Evolutionary conservation across 2,797 vertebrate species (phyloP).

Genomic region (Tragopan temminckii): DNA sequence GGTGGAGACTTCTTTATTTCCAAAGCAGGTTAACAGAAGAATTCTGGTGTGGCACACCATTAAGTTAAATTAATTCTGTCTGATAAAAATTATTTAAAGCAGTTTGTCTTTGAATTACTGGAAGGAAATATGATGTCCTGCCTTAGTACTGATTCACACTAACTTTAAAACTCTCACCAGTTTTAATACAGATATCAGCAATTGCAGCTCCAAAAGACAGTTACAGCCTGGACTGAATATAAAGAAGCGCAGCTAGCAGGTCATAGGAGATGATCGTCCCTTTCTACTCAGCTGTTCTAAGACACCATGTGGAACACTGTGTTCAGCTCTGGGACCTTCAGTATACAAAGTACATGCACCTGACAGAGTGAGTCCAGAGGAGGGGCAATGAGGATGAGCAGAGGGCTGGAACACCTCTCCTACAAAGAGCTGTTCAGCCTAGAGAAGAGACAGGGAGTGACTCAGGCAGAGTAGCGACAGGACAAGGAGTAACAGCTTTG

Average conservation of each 20-base stretch:
- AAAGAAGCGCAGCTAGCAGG: not conserved
- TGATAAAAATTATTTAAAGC: not conserved
- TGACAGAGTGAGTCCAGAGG: not conserved
- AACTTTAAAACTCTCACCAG: not conserved
- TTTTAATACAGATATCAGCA: not conserved
- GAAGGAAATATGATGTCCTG: not conserved
- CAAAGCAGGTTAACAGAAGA: not conserved
- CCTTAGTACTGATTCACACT: not conserved
- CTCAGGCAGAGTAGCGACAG: not conserved
- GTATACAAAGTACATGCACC: not conserved
- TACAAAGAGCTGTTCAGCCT: not conserved
- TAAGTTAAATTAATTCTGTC: not conserved
- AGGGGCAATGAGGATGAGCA: not conserved
- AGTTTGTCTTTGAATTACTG: not conserved
- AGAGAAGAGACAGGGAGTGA: not conserved
- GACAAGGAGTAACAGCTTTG: not conserved
- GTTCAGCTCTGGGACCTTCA: not conserved
- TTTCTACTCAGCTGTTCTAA: not conserved
- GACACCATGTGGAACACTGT: not conserved
- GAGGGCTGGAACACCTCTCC: not conserved
- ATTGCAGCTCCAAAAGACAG: not conserved
- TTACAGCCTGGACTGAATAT: not conserved
- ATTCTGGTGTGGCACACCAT: not conserved
- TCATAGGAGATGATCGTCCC: not conserved
- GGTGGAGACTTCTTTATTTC: not conserved